These are phyloP conservation scores for Tanytarsus gracilentus DNA, from an alignment of 2,888 invertebrate genomes.

Conservation along the genomic window DNA sequence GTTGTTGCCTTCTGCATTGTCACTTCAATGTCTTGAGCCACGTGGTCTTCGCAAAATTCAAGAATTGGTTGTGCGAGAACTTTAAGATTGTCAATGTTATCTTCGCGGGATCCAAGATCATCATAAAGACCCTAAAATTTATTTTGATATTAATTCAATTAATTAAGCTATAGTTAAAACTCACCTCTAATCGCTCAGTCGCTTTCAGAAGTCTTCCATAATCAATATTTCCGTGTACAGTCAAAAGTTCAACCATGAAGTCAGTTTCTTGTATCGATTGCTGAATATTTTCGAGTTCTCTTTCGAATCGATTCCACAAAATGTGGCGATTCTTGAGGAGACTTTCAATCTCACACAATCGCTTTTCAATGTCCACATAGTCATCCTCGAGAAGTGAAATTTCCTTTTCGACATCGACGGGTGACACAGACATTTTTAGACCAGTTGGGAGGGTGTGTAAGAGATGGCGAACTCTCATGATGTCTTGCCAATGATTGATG, in stretches of 20 bases:
- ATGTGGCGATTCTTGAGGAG: conserved; percentile 56
- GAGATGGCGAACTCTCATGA: conserved; percentile 63
- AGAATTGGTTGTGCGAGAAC: conserved; percentile 63
- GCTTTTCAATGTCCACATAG: conserved; percentile 61
- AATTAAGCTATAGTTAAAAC: conserved; percentile 32
- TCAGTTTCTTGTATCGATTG: conserved; percentile 76
- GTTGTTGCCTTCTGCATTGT: conserved; percentile 70
- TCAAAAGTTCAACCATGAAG: conserved; percentile 77
- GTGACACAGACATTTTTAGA: conserved; percentile 66
- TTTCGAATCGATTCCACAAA: conserved; percentile 69
- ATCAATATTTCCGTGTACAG: conserved; percentile 75
- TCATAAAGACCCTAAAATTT: conserved; percentile 59
- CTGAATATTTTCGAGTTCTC: conserved; percentile 68
- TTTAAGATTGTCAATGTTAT: conserved; percentile 60
- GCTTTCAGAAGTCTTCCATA: conserved; percentile 73
- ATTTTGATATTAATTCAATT: neutral
- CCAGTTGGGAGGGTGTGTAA: conserved; percentile 69
- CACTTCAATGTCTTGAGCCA: conserved; percentile 61
- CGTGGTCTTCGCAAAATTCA: conserved; percentile 58
- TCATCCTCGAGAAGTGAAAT: conserved; percentile 66
- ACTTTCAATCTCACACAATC: conserved; percentile 58
- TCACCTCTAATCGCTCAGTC: conserved; percentile 75
- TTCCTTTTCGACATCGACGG: conserved; percentile 64
- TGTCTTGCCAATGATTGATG: conserved; percentile 64
- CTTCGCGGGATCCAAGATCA: conserved; percentile 64